phyloP scores from a whole-genome alignment of 2,797 vertebrate genomes.

The Semotilus atromaculatus region DNA sequence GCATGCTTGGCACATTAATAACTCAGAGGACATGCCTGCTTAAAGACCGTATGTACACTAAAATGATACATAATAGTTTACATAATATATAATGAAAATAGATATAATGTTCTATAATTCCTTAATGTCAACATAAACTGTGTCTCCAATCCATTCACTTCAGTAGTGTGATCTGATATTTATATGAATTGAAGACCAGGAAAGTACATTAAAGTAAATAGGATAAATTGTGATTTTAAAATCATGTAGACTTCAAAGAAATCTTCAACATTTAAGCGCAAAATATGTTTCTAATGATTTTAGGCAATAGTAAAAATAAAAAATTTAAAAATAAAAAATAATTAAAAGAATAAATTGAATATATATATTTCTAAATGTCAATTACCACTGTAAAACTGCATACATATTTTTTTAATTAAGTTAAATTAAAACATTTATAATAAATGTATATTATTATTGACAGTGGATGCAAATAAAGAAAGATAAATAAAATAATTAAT shows the following conservation, averaged over 20 bases:
- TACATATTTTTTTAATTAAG: no score
- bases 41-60: not conserved
- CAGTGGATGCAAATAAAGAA: not conserved
- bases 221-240: not conserved
- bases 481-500: not conserved
- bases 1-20: conserved; percentile 52
- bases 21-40: not conserved
- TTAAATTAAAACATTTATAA: no score
- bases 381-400: not conserved
- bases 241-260: not conserved
- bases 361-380: not conserved
- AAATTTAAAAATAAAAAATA: no score
- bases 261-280: not conserved
- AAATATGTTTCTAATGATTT: not conserved
- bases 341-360: not conserved
- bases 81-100: not conserved
- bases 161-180: not conserved
- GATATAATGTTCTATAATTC: not conserved
- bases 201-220: not conserved
- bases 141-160: not conserved
- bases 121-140: not conserved
- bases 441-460: not conserved
- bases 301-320: no score
- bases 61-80: not conserved
- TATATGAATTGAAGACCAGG: not conserved